Conservation (phyloP, 2,113 vertebrate species). For the Prinia subflava region DNA sequence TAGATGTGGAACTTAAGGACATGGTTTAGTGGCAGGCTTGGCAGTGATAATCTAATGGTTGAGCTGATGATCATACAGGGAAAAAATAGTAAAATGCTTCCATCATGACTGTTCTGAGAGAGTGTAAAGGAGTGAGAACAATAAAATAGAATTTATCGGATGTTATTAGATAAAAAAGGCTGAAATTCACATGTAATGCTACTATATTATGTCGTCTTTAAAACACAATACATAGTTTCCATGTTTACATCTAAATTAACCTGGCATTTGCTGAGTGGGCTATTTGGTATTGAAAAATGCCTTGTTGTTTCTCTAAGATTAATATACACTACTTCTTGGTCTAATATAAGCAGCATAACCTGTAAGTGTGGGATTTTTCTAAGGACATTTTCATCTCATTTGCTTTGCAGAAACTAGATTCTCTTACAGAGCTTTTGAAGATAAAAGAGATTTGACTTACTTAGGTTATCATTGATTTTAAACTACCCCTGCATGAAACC, state of each 20-base stretch:
- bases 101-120: not conserved
- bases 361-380: not conserved
- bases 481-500: not conserved
- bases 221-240: not conserved
- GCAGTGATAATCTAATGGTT: not conserved
- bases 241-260: not conserved
- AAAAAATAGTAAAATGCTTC: not conserved
- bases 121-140: not conserved
- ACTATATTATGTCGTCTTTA: not conserved
- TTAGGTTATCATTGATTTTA: not conserved
- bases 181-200: not conserved
- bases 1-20: not conserved
- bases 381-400: not conserved
- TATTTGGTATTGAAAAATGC: not conserved
- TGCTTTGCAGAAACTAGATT: not conserved
- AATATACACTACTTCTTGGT: not conserved
- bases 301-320: not conserved
- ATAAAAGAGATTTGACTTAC: not conserved
- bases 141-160: not conserved
- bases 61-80: not conserved
- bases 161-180: not conserved
- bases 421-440: not conserved
- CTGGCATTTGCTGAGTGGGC: not conserved
- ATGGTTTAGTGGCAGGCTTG: not conserved
- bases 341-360: not conserved